A percentile compares a stretch with the other conserved stretches of the same genome.
Evolutionary conservation across 2,888 invertebrate species (phyloP).

Genomic region (Drosophila crucigera): DNA sequence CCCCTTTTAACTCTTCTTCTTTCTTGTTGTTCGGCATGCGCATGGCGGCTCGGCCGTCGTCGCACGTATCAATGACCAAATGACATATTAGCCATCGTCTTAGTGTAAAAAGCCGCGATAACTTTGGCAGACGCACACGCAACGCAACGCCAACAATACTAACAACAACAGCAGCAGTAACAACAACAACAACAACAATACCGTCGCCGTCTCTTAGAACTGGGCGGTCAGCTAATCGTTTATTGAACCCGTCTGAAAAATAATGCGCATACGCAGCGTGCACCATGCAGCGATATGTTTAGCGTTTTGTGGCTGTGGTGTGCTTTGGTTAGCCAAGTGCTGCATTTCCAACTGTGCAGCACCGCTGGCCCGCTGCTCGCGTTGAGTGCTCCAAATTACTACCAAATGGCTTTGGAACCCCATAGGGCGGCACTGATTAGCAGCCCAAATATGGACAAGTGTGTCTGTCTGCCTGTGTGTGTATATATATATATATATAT

Average conservation of each 20-base stretch:
- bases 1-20: slow-evolving; percentile 15
- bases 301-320: slow-evolving; percentile 23
- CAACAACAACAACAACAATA: slow-evolving; percentile 7
- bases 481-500: slow-evolving; percentile 11
- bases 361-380: slow-evolving; percentile 74
- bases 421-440: slow-evolving; percentile 66
- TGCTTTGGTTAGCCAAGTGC: slow-evolving; percentile 32
- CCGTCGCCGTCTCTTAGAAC: slow-evolving; percentile 59
- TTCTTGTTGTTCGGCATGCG: neutral
- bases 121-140: slow-evolving; percentile 78
- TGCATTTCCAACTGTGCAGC: slow-evolving; percentile 73
- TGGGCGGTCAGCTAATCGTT: slow-evolving; percentile 70
- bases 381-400: slow-evolving; percentile 78
- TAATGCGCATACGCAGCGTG: slow-evolving; percentile 81
- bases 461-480: neutral
- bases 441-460: slow-evolving; percentile 44
- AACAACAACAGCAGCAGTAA: slow-evolving; percentile 15
- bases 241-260: slow-evolving; percentile 74
- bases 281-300: slow-evolving; percentile 44
- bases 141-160: slow-evolving; percentile 33
- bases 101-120: slow-evolving; percentile 82
- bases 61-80: slow-evolving; percentile 81
- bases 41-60: slow-evolving; percentile 50
- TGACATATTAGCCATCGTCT: slow-evolving; percentile 82
- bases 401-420: slow-evolving; percentile 54